Evolutionary conservation across 2,888 invertebrate species (phyloP).

Genomic region (Tholera decimalis): DNA sequence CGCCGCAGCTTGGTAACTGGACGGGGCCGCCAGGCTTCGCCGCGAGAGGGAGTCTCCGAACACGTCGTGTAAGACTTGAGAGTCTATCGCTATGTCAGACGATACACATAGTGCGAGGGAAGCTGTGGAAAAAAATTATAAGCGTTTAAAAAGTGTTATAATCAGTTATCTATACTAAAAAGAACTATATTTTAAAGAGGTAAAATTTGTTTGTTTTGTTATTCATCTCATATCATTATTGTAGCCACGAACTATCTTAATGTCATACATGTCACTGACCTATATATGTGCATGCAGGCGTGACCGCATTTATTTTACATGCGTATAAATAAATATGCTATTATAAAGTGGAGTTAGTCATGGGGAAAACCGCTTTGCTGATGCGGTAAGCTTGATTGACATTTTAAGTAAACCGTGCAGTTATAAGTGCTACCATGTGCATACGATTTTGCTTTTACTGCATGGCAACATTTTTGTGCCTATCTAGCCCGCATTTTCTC

Average conservation of each 20-base stretch:
- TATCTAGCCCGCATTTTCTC: not conserved
- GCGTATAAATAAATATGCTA: conserved; percentile 15
- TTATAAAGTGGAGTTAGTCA: conserved; percentile 25
- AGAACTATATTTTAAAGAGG: no score
- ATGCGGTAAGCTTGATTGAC: not conserved
- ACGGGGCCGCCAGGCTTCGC: conserved; percentile 19
- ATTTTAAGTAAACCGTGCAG: conserved; percentile 31
- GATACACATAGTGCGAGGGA: conserved; percentile 64
- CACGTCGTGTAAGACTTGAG: conserved; percentile 70
- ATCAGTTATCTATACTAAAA: no score
- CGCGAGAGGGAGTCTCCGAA: conserved; percentile 68
- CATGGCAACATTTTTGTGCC: not conserved
- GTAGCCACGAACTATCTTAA: not conserved
- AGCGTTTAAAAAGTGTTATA: no score
- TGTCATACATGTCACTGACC: conserved; percentile 31
- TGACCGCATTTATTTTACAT: not conserved
- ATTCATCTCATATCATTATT: no score
- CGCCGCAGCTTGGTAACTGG: conserved; percentile 68
- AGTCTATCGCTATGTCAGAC: conserved; percentile 64
- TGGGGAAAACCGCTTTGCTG: conserved; percentile 46
- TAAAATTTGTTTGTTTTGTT: no score
- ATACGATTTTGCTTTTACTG: not conserved
- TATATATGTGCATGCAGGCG: conserved; percentile 4
- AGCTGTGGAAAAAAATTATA: conserved; percentile 67
- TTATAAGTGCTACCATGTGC: not conserved